Evolutionary conservation across 1,140 invertebrate genomes (phyloP), one percentile per base, ranked within the genome.

Genomic region (Adoxophyes honmai): DNA sequence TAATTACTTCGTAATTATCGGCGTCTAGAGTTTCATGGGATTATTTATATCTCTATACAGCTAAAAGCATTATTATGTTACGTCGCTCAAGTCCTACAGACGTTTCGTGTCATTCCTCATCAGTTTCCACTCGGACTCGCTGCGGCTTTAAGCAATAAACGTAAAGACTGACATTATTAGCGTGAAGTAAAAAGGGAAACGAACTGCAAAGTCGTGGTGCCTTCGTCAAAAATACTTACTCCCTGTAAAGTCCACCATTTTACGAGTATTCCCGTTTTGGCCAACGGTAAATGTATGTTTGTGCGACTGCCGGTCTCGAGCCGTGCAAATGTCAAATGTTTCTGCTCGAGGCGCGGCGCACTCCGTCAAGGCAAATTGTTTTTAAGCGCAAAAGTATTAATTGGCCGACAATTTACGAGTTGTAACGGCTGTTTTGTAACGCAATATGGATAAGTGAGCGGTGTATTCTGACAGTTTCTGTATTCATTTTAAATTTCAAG

Each of bases 371-470:
- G 16, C 9, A 57, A 53, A 70, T 62, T 63, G 55, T 68, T 64
- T 44, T 74, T 66, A 57, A 70, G 61, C 52, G 60, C 44, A 60
- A 71, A 64, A 70, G 62, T 69, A 71, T 74, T 69, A 71, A 74
- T 71, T 69, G 68, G 36, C 58, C 14, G 39, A 56, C 57, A 64
- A 73, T 68, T 70, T 73, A 61, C 53, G 37, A 53, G 13, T 52
- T 56, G 52, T 28, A 48, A 55, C 61, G 56, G 56, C 56, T 64
- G 34, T 52, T 52, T 56, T 60, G 57, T 64, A 62, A 60, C n/a
- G n/a, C n/a, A n/a, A n/a, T n/a, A n/a, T 60, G 55, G 60, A 62
- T 70, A 66, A 73, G 69, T 70, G 62, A 9, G 9, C 1, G 34
- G 34, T 4, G 21, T 36, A 16, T 44, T 44, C 39, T 18, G 16